Evolutionary conservation across 2,797 vertebrate genomes (phyloP), one percentile per base, ranked within the genome.

Genomic region (Macropodus opercularis): DNA sequence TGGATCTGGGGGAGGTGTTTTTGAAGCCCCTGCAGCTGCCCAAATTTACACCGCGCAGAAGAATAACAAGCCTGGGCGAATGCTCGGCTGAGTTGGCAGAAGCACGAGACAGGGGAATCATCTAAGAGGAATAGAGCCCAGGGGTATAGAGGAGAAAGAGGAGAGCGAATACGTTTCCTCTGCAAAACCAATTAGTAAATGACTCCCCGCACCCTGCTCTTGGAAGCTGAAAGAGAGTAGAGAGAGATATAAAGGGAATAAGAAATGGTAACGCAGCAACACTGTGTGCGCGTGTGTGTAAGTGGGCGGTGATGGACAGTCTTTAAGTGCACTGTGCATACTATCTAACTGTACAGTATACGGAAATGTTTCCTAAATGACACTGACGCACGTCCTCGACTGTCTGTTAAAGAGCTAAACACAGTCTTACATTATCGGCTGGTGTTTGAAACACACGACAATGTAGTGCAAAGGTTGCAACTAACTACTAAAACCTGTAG

Each of bases 131-230:
- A 80, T 80, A 56, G 71, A 85, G 82, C 87, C 85, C 84, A 68
- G 66, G 81, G 87, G 90, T 85, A 84, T 78, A 66, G 77, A 81
- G 84, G 82, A 87, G 87, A 88, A 80, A 78, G 80, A 83, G 71
- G 78, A 78, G 52, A 86, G 79, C 49, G 55, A 86, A 85, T 78
- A 85, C 40, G 77, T 87, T 90, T 85, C 77, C 83, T 80, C 83
- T 80, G 81, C 87, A 89, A 90, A 88, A 87, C 85, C 90, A 91
- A 91, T 91, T 91, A 90, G 89, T 80, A 88, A 90, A 91, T 90
- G 87, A 90, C 83, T 90, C 84, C 79, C 78, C 35, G 62, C 87
- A 76, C 86, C 76, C 77, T 59, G 66, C 77, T 67, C 72, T 80
- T 79, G 79, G 80, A 87, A 71, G 72, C 71, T 50, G 72, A 83